These are phyloP conservation scores for Tenrec ecaudatus DNA, from an alignment of 2,113 vertebrate species.

Conservation along the genomic window DNA sequence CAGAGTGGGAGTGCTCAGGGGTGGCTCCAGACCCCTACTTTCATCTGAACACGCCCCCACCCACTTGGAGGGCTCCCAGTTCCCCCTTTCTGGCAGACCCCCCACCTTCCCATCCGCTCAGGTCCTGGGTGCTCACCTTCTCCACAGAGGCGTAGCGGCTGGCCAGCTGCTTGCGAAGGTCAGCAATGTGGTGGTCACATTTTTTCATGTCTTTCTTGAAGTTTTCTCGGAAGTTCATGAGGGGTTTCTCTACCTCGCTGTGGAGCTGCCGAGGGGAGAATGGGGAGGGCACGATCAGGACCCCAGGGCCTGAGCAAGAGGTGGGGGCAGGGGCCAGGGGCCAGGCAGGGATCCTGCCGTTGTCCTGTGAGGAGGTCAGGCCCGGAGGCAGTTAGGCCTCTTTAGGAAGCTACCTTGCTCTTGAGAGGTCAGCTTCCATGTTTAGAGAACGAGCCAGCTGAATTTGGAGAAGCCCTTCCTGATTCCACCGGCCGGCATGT, in stretches of 20 bases:
- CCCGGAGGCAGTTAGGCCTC: no score
- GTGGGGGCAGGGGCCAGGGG: not conserved
- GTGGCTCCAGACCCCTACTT: rapidly evolving
- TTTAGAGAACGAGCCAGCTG: not conserved
- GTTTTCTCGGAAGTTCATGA: slow-evolving; percentile 96
- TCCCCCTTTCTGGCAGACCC: not conserved
- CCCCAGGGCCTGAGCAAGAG: rapidly evolving
- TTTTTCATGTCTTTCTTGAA: slow-evolving; percentile 99
- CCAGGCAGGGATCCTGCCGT: not conserved
- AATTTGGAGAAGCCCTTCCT: not conserved
- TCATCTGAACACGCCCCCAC: no score
- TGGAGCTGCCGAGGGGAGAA: slow-evolving; percentile 90
- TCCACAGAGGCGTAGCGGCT: slow-evolving; percentile 93
- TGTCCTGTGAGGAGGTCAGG: not conserved
- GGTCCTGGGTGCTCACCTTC: slow-evolving; percentile 88
- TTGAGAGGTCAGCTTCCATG: no score
- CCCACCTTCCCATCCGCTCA: rapidly evolving
- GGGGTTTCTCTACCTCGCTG: slow-evolving; percentile 97
- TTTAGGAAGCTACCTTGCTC: no score
- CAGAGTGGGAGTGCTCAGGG: not conserved
- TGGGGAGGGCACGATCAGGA: not conserved
- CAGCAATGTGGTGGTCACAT: slow-evolving; percentile 96
- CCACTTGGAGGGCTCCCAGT: no score
- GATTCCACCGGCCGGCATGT: not conserved
- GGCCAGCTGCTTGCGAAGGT: slow-evolving; percentile 96